These are phyloP conservation scores for Ophonus ardosiacus DNA, from an alignment of 2,888 invertebrate genomes.

Conservation along the genomic window DNA sequence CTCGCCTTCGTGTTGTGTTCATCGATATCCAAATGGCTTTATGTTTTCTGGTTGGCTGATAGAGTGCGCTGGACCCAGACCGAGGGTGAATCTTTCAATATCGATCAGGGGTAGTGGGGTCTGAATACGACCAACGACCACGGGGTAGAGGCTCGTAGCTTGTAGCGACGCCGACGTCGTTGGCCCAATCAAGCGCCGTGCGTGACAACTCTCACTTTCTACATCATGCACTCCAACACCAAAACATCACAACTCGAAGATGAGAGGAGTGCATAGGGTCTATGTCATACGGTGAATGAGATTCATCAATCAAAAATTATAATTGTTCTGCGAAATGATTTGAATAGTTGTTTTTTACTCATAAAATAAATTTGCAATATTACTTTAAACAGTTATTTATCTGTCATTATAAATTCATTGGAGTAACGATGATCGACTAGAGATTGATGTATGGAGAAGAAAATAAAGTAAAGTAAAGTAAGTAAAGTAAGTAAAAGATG, in stretches of 20 bases:
- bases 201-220: constrained; percentile 76
- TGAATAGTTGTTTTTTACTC: too few species aligned
- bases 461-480: too few species aligned
- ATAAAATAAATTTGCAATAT: too few species aligned
- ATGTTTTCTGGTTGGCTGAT: constrained; percentile 31
- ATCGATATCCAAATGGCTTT: not conserved
- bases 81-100: constrained; percentile 75
- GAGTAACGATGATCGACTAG: too few species aligned
- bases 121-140: not conserved
- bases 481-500: too few species aligned
- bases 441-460: too few species aligned
- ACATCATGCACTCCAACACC: constrained; percentile 67
- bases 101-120: constrained; percentile 71
- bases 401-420: too few species aligned
- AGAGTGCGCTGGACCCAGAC: constrained; percentile 72
- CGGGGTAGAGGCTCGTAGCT: not conserved
- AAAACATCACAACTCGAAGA: not conserved
- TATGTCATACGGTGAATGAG: too few species aligned
- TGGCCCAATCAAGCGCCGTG: constrained; percentile 76
- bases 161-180: not conserved
- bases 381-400: too few species aligned
- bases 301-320: too few species aligned
- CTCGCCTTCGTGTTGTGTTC: not conserved
- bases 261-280: too few species aligned
- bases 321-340: too few species aligned